Base-by-base conservation (phyloP, 2,797 vertebrate species). In the Gadopsis bispinosus region DNA sequence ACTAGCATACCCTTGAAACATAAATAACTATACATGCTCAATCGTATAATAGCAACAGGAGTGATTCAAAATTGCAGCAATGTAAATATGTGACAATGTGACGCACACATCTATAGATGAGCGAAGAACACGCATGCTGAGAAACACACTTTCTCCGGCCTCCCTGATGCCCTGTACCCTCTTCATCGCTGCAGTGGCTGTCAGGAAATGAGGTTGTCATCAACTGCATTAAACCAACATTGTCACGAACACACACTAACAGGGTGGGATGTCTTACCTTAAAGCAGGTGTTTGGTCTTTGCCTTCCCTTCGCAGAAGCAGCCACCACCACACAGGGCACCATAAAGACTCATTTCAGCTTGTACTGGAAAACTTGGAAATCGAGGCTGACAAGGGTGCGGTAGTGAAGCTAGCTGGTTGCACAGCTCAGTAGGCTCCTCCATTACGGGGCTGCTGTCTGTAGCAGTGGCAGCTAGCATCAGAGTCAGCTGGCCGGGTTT, bases 41-140 rank as follows among this genome's bases (percentile, higher is more conserved):
- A 56, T 22, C 6, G 54, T 54, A 29, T 29, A 6, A 45, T 4
- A 31, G 58, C 13, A 55, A 43, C 12, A 35, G 3, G 9, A 16
- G 35, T 50, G 53, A 48, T 19, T 56, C 9, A 55, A 5, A n/a
- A 48, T 7, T 50, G 69, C 47, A 51, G 41, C 17, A 8, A 29
- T 69, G 5, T 19, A 64, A 22, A 66, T 61, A 50, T 45, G 22
- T 59, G 19, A 47, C 26, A 58, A 22, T 65, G 10, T 51, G 53
- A 41, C 7, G 45, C 20, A 63, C 9, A 65, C 37, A 56, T 7
- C 10, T 20, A 6, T 29, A 48, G 7, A 39, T 26, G 16, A 51
- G 11, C 31, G 6, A 50, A 47, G 5, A 45, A 41, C 6, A 56
- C 6, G 20, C 0, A 26, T 1, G n/a, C 11, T 31, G 41, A 58